phyloP scores from a whole-genome alignment of 2,888 invertebrate genomes.

The Phragmatobia fuliginosa region DNA sequence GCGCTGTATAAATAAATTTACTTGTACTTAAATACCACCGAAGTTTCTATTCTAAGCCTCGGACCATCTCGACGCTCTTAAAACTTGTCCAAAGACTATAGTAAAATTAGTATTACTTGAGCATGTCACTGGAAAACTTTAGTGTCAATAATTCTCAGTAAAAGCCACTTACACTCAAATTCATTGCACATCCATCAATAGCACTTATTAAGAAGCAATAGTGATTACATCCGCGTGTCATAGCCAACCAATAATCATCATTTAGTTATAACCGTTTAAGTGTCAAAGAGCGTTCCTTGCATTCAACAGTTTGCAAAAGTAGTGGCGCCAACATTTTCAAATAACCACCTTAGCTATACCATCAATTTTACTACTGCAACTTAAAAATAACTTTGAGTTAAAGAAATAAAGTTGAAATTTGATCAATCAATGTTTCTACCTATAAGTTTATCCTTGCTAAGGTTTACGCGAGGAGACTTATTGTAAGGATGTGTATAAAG shows the following conservation, averaged over 20 bases:
- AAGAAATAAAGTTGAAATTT: constrained; percentile 32
- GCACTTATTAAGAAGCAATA: constrained; percentile 38
- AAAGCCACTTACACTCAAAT: constrained; percentile 22
- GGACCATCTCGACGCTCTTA: too few relatives aligned
- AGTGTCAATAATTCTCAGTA: constrained; percentile 8
- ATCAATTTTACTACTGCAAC: not conserved
- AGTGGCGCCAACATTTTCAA: constrained; percentile 73
- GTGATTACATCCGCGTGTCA: constrained; percentile 42
- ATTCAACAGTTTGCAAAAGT: constrained; percentile 58
- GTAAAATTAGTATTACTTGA: not conserved
- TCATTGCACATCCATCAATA: constrained; percentile 38
- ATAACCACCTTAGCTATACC: constrained; percentile 52
- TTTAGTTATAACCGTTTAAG: constrained; percentile 62
- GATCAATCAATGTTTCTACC: constrained; percentile 11
- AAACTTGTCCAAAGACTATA: not conserved
- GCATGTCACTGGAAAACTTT: not conserved
- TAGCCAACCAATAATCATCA: constrained; percentile 55
- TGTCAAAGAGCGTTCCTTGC: constrained; percentile 62
- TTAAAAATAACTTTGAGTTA: constrained; percentile 29
- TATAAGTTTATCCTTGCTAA: constrained; percentile 46
- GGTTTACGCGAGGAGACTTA: constrained; percentile 71
- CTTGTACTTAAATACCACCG: too few relatives aligned
- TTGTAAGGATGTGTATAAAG: constrained; percentile 63
- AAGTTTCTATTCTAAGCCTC: too few relatives aligned
- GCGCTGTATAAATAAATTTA: too few relatives aligned